Conservation (phyloP, 1,140 invertebrate species). For the Ostrea edulis region DNA sequence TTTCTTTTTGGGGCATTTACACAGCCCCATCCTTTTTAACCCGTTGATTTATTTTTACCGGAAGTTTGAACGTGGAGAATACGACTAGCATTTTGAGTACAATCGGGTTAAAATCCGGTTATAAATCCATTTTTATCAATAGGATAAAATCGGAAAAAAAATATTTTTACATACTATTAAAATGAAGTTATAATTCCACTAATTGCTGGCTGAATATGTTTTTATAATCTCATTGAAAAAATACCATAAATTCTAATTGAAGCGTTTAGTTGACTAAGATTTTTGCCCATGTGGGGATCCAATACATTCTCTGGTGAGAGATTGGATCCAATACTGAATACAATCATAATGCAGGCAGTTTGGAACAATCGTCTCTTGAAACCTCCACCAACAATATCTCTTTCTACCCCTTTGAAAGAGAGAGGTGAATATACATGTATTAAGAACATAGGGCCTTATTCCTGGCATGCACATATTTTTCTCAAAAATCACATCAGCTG, state of each 20-base stretch:
- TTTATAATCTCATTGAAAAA: not conserved
- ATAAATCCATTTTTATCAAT: not conserved
- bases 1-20: constrained; percentile 97
- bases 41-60: not conserved
- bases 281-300: not conserved
- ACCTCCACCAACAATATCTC: not conserved
- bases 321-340: not conserved
- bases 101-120: not conserved
- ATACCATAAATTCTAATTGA: not conserved
- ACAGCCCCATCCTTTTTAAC: constrained; percentile 90
- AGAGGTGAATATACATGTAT: not conserved
- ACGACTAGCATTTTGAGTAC: not conserved
- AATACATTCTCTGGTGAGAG: too few species aligned
- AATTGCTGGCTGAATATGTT: not conserved
- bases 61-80: constrained; percentile 30
- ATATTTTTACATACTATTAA: not conserved
- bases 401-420: not conserved
- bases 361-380: constrained; percentile 12
- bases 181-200: not conserved
- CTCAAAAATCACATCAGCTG: too few species aligned
- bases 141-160: not conserved
- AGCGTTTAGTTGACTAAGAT: not conserved
- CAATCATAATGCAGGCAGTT: not conserved
- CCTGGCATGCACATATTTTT: too few species aligned
- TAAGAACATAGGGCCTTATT: too few species aligned